Percentiles rank a stretch among this genome's conserved stretches.
Conservation (phyloP, 2,797 vertebrate species). For the Amphiprion clarkii region DNA sequence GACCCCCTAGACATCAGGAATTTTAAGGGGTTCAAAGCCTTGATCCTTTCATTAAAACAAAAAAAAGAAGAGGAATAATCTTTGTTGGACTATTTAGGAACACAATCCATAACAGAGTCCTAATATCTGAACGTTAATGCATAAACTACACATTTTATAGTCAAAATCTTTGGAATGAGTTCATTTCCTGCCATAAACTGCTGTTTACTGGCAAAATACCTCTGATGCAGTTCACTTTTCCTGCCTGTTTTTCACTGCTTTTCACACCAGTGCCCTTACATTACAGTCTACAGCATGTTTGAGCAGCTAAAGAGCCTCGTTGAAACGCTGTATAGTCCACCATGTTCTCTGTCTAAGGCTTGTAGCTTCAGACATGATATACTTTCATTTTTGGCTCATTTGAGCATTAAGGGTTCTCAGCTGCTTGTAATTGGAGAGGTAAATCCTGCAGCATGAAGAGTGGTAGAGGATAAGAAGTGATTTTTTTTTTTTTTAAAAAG, state of each 20-base stretch:
- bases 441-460: constrained; percentile 37
- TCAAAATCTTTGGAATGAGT: background rate
- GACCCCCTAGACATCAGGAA: background rate
- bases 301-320: constrained; percentile 14
- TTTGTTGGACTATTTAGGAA: too few relatives aligned
- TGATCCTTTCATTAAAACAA: too few relatives aligned
- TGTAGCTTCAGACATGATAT: constrained; percentile 21
- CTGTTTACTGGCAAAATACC: constrained; percentile 6
- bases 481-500: background rate
- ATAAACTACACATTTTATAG: constrained; percentile 4
- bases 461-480: constrained; percentile 22
- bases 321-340: constrained; percentile 37
- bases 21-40: too few relatives aligned
- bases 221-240: background rate
- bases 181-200: background rate
- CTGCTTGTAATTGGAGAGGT: constrained; percentile 49
- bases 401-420: constrained; percentile 41
- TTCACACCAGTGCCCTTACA: background rate
- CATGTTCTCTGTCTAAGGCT: constrained; percentile 45
- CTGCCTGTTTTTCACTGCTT: background rate
- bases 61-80: too few relatives aligned
- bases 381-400: constrained; percentile 47
- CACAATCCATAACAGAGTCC: too few relatives aligned
- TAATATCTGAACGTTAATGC: background rate
- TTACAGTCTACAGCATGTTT: constrained; percentile 5